Percentiles rank a stretch among this genome's conserved stretches.
Conservation (phyloP, 2,888 invertebrate genomes). For the Theodoxus fluviatilis region DNA sequence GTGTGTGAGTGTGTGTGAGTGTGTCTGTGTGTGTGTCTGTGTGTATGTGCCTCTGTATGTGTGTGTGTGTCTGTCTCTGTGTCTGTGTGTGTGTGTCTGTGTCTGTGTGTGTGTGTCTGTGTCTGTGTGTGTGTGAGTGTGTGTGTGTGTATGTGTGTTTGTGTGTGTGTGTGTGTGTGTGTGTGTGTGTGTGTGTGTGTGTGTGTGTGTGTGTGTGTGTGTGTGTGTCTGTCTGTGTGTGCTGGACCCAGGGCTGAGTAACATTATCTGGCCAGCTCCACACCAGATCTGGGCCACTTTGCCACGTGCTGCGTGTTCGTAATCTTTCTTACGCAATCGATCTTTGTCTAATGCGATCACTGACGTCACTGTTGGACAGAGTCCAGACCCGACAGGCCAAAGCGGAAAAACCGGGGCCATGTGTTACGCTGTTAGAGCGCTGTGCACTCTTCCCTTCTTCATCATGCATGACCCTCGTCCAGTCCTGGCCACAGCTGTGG, state of each 20-base stretch:
- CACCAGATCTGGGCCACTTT: too few relatives aligned
- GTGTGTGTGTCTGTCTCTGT: background rate
- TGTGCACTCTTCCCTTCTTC: too few relatives aligned
- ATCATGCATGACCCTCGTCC: too few relatives aligned
- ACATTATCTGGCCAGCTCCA: too few relatives aligned
- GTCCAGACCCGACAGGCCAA: too few relatives aligned
- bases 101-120: slow-evolving; percentile 1
- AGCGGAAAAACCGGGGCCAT: background rate
- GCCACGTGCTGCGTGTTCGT: too few relatives aligned
- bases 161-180: slow-evolving; percentile 21
- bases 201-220: slow-evolving; percentile 21
- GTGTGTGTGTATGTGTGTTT: slow-evolving; percentile 7
- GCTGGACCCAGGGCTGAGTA: too few relatives aligned
- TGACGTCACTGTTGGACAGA: too few relatives aligned
- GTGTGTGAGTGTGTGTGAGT: slow-evolving; percentile 6
- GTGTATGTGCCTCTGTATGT: background rate
- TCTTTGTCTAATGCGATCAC: too few relatives aligned
- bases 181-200: slow-evolving; percentile 23
- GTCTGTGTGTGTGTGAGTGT: background rate
- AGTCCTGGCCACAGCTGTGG: too few relatives aligned
- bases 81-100: slow-evolving; percentile 1
- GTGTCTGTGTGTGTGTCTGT: background rate
- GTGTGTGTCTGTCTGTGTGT: background rate
- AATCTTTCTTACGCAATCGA: too few relatives aligned
- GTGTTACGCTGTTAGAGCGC: too few relatives aligned